phyloP scores from a whole-genome alignment of 2,113 vertebrate genomes.

The Urocynchramus pylzowi region DNA sequence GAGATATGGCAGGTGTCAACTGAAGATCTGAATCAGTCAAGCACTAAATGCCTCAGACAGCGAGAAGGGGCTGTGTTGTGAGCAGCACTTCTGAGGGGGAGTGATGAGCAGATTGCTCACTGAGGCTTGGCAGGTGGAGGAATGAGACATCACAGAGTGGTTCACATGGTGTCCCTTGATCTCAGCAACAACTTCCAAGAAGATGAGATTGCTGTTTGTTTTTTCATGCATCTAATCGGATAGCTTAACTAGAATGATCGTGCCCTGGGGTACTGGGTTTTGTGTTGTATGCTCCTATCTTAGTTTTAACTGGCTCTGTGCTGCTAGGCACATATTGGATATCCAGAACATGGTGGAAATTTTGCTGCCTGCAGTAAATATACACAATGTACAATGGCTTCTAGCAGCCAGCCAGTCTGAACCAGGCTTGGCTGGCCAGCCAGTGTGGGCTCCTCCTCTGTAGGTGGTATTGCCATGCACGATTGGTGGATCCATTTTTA shows the following conservation, averaged over 20 bases:
- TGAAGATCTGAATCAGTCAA: conserved; percentile 20
- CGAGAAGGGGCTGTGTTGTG: not conserved
- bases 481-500: not conserved
- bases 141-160: rapidly evolving
- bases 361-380: not conserved
- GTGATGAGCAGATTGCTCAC: not conserved
- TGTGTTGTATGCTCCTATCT: not conserved
- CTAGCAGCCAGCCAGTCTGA: not conserved
- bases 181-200: not conserved
- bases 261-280: not conserved
- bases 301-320: not conserved
- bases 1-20: conserved; percentile 3
- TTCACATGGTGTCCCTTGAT: not conserved
- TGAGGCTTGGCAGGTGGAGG: not conserved
- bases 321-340: not conserved
- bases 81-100: not conserved
- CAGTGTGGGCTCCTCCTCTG: not conserved
- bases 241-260: not conserved
- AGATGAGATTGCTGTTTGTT: not conserved
- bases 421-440: not conserved
- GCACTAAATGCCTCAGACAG: conserved; percentile 15
- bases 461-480: not conserved
- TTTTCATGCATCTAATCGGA: not conserved
- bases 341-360: not conserved
- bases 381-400: not conserved